A percentile compares a stretch with the other conserved stretches of the same genome.
Evolutionary conservation across 1,140 invertebrate genomes (phyloP).

Genomic region (Magallana angulata): DNA sequence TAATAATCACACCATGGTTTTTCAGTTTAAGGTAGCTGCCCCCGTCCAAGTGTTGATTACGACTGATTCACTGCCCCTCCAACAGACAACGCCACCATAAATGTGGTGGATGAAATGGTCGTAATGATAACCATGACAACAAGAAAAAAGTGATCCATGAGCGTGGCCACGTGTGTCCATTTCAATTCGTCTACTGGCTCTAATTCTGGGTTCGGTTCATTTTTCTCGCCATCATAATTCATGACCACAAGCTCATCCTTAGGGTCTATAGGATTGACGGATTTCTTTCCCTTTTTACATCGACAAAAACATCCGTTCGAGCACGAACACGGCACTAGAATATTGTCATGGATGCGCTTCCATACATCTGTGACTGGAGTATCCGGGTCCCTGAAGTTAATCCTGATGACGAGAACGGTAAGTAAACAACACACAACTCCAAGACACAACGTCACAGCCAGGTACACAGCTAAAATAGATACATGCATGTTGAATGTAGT

Average conservation of each 20-base stretch:
- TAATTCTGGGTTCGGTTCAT: not conserved
- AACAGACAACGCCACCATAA: slow-evolving; percentile 22
- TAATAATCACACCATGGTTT: no score
- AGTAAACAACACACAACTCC: slow-evolving; percentile 44
- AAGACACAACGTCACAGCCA: slow-evolving; percentile 37
- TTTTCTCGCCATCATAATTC: not conserved
- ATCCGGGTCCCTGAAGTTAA: slow-evolving; percentile 37
- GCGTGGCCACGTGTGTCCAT: slow-evolving; percentile 45
- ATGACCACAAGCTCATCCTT: no score
- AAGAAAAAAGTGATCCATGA: slow-evolving; percentile 57
- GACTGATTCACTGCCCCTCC: slow-evolving; percentile 37
- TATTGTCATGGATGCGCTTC: not conserved
- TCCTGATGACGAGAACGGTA: slow-evolving; percentile 44
- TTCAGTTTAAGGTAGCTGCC: no score
- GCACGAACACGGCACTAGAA: slow-evolving; percentile 39
- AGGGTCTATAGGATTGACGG: not conserved
- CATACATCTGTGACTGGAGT: slow-evolving; percentile 7
- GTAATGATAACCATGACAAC: slow-evolving; percentile 32
- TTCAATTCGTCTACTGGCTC: slow-evolving; percentile 4
- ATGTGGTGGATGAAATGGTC: not conserved
- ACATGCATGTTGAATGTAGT: not conserved
- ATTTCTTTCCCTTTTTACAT: slow-evolving; percentile 3
- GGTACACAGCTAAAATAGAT: slow-evolving; percentile 45
- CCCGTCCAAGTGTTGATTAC: no score
- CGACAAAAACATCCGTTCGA: slow-evolving; percentile 48